Conservation (phyloP, 2,888 invertebrate species). For the Sphaerophoria taeniata region DNA sequence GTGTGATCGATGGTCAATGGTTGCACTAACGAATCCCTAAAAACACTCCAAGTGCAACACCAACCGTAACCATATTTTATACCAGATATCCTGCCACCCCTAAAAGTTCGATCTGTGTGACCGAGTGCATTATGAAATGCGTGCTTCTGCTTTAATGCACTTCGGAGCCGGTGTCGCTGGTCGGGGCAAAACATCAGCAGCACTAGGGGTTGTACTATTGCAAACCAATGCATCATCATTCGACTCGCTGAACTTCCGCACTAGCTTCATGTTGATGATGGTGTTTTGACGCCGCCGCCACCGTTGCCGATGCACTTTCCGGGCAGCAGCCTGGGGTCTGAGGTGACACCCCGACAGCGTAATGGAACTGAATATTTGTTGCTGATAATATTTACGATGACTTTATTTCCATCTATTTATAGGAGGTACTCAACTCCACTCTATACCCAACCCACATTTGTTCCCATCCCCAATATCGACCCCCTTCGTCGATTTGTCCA, state of each 20-base stretch:
- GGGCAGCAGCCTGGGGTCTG: slow-evolving; percentile 17
- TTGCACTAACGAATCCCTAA: slow-evolving; percentile 37
- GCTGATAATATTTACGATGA: slow-evolving; percentile 67
- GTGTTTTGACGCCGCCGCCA: slow-evolving; percentile 64
- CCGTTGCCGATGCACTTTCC: slow-evolving; percentile 3
- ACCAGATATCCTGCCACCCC: slow-evolving; percentile 1
- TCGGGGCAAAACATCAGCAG: background rate
- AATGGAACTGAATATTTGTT: slow-evolving; percentile 73
- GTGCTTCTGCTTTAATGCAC: slow-evolving; percentile 76
- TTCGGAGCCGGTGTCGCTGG: slow-evolving; percentile 16
- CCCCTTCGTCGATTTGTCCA: slow-evolving; percentile 10
- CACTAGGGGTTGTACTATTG: background rate
- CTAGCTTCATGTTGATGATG: slow-evolving; percentile 71
- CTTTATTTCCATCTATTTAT: slow-evolving; percentile 13
- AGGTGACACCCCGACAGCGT: slow-evolving; percentile 60
- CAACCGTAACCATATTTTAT: background rate
- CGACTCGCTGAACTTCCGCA: slow-evolving; percentile 75
- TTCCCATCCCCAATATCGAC: background rate
- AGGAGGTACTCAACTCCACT: background rate
- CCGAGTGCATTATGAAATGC: slow-evolving; percentile 74
- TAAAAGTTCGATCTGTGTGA: slow-evolving; percentile 57
- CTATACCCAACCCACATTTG: background rate
- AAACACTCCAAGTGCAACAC: slow-evolving; percentile 41
- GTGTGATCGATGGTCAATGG: slow-evolving; percentile 65
- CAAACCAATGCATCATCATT: slow-evolving; percentile 75